These are phyloP conservation scores for Aporophyla lueneburgensis DNA, from an alignment of 2,888 invertebrate genomes.

Conservation along the genomic window DNA sequence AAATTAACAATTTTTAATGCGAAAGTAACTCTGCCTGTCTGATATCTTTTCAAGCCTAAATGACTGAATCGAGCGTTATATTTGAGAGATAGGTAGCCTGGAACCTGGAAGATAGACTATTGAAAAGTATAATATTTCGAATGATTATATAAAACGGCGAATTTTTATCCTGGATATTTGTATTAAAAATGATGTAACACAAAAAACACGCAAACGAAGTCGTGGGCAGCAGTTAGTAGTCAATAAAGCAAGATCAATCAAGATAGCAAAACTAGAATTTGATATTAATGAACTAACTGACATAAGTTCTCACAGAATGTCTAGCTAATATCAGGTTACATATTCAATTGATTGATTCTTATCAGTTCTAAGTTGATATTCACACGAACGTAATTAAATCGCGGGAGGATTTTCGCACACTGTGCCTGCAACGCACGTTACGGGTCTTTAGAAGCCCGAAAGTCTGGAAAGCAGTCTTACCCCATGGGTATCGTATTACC, in stretches of 20 bases:
- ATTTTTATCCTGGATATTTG: neutral
- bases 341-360: constrained; percentile 20
- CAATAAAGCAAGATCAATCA: neutral
- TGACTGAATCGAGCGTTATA: neutral
- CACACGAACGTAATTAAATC: no score
- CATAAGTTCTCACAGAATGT: constrained; percentile 3
- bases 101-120: no score
- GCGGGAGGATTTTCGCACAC: no score
- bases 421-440: no score
- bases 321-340: constrained; percentile 14
- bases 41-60: neutral
- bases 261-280: neutral
- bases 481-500: no score
- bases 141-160: no score
- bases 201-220: neutral
- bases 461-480: no score
- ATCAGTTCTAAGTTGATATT: constrained; percentile 7
- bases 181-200: neutral
- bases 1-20: neutral
- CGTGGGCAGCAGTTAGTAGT: no score
- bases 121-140: no score
- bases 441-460: no score
- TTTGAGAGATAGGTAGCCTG: no score
- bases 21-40: neutral
- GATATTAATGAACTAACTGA: neutral